Evolutionary conservation across 1,140 invertebrate species (phyloP).

Genomic region (Aphelinus certus): DNA sequence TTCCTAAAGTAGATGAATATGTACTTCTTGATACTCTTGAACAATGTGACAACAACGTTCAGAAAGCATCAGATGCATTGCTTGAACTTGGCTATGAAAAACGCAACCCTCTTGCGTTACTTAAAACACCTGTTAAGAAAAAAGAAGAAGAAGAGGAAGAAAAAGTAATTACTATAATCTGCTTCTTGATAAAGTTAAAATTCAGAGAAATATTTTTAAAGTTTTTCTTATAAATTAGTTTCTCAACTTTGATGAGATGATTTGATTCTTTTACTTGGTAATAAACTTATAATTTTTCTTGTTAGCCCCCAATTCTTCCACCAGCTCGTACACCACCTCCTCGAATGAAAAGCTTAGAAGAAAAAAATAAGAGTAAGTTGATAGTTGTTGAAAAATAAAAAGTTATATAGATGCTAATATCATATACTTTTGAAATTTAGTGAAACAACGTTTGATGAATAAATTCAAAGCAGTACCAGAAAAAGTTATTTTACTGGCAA

Average conservation of each 20-base stretch:
- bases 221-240: too few relatives aligned
- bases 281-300: constrained; percentile 26
- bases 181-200: constrained; percentile 13
- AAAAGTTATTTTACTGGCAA: constrained; percentile 82
- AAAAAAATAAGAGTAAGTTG: constrained; percentile 77
- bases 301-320: constrained; percentile 10
- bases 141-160: constrained; percentile 63
- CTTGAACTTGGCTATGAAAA: constrained; percentile 84
- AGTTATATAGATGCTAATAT: too few relatives aligned
- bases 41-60: constrained; percentile 88
- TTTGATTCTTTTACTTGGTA: not conserved
- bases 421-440: constrained; percentile 58
- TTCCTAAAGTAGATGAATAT: constrained; percentile 91
- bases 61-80: constrained; percentile 83
- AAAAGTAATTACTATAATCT: constrained; percentile 52
- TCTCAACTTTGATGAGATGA: not conserved
- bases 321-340: constrained; percentile 58
- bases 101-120: constrained; percentile 70
- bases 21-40: constrained; percentile 83
- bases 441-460: constrained; percentile 77
- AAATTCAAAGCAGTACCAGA: constrained; percentile 81
- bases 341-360: constrained; percentile 75
- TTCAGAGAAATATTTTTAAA: not conserved
- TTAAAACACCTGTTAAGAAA: constrained; percentile 61
- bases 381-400: not conserved